A percentile compares a stretch with the other conserved stretches of the same genome.
Evolutionary conservation across 2,888 invertebrate species (phyloP).

Genomic region (Celastrina argiolus): DNA sequence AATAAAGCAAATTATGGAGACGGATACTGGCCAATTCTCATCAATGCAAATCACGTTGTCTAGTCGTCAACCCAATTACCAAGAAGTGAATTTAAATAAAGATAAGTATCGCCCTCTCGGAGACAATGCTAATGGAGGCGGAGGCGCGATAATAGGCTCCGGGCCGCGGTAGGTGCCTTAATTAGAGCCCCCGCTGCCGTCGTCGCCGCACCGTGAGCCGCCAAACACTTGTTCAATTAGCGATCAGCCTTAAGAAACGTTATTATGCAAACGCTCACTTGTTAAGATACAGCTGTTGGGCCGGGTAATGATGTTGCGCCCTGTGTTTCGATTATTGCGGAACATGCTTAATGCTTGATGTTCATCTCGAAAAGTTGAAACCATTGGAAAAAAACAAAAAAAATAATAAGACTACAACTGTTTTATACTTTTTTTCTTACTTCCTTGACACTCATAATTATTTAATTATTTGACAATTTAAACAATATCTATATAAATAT

Average conservation of each 20-base stretch:
- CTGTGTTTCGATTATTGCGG: neutral
- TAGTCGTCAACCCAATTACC: slow-evolving; percentile 79
- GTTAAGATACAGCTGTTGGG: slow-evolving; percentile 33
- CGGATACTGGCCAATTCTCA: slow-evolving; percentile 71
- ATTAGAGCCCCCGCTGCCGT: slow-evolving; percentile 73
- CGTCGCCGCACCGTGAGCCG: slow-evolving; percentile 53
- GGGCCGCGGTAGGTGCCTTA: slow-evolving; percentile 69
- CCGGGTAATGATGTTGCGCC: neutral
- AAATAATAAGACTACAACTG: no score
- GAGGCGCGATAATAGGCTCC: slow-evolving; percentile 75
- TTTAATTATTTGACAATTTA: no score
- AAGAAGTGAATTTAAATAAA: slow-evolving; percentile 79
- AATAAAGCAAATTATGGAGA: slow-evolving; percentile 67
- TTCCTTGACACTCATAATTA: no score
- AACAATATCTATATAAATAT: no score
- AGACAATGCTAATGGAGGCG: slow-evolving; percentile 77
- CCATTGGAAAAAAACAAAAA: no score
- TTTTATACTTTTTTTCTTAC: no score
- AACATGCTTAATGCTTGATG: neutral
- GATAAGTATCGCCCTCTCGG: slow-evolving; percentile 77
- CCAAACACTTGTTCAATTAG: slow-evolving; percentile 76
- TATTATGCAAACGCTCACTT: slow-evolving; percentile 50
- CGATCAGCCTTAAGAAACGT: slow-evolving; percentile 64
- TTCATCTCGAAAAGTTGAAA: no score
- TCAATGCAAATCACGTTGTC: slow-evolving; percentile 79